Evolutionary conservation across 2,113 vertebrate species (phyloP).

Genomic region (Paramisgurnus dabryanus): DNA sequence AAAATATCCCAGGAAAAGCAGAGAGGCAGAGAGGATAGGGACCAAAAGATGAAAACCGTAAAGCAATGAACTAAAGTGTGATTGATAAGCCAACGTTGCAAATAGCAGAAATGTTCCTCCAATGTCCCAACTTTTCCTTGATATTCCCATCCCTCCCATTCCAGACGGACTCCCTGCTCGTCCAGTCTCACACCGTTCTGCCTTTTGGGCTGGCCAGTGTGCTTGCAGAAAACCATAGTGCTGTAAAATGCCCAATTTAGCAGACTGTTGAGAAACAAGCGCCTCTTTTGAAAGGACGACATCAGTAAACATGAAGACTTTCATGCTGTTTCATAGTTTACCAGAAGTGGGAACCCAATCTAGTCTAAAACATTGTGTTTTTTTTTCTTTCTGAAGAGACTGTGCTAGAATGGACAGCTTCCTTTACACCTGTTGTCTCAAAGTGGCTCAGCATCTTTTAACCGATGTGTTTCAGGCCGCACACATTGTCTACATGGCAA

Average conservation of each 20-base stretch:
- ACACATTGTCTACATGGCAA: neutral
- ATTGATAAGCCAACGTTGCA: slow-evolving; percentile 53
- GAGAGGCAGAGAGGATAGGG: slow-evolving; percentile 40
- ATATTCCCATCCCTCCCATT: slow-evolving; percentile 57
- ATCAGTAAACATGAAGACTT: slow-evolving; percentile 68
- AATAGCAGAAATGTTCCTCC: slow-evolving; percentile 54
- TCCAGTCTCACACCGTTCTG: slow-evolving; percentile 67
- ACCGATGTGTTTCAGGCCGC: neutral
- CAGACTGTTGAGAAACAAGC: slow-evolving; percentile 68
- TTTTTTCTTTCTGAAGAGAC: slow-evolving; percentile 21
- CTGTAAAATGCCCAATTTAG: slow-evolving; percentile 32
- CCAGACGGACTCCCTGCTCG: slow-evolving; percentile 67
- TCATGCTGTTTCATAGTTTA: slow-evolving; percentile 71
- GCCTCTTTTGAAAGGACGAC: slow-evolving; percentile 62
- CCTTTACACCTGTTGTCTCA: slow-evolving; percentile 1
- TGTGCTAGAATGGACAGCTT: slow-evolving; percentile 54
- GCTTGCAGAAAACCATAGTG: slow-evolving; percentile 47
- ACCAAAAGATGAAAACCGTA: slow-evolving; percentile 10
- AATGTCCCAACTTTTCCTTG: slow-evolving; percentile 36
- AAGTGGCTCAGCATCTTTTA: neutral
- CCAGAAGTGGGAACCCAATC: slow-evolving; percentile 44
- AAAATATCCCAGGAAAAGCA: slow-evolving; percentile 33
- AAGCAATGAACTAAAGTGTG: slow-evolving; percentile 27
- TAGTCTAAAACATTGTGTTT: slow-evolving; percentile 48
- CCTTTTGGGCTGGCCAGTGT: slow-evolving; percentile 55